phyloP scores from a whole-genome alignment of 2,113 vertebrate species.

The Ictalurus punctatus region DNA sequence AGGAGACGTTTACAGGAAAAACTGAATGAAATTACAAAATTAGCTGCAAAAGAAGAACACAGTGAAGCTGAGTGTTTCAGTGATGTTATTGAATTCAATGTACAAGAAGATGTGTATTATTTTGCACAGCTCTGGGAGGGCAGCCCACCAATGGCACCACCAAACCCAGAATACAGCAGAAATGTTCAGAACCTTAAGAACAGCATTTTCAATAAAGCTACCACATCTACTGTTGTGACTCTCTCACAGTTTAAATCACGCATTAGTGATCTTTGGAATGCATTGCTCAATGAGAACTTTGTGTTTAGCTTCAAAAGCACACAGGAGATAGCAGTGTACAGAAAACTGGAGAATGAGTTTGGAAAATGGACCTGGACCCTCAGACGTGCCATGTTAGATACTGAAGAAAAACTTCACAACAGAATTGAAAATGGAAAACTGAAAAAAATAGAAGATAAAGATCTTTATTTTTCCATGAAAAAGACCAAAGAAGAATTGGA shows the following conservation, averaged over 20 bases:
- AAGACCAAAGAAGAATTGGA: slow-evolving; percentile 42
- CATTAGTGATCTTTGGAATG: slow-evolving; percentile 62
- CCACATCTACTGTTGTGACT: slow-evolving; percentile 25
- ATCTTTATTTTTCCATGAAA: slow-evolving; percentile 34
- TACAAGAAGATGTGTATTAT: slow-evolving; percentile 57
- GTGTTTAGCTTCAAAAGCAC: slow-evolving; percentile 39
- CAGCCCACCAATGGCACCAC: slow-evolving; percentile 58
- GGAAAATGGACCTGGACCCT: slow-evolving; percentile 25
- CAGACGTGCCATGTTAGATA: slow-evolving; percentile 54
- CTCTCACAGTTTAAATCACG: slow-evolving; percentile 64
- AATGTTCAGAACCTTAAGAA: slow-evolving; percentile 42
- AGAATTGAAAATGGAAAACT: slow-evolving; percentile 50
- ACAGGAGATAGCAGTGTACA: slow-evolving; percentile 49
- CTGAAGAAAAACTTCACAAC: slow-evolving; percentile 58
- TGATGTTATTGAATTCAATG: slow-evolving; percentile 57
- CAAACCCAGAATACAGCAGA: slow-evolving; percentile 55
- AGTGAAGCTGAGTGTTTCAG: slow-evolving; percentile 59
- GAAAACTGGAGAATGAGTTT: slow-evolving; percentile 55
- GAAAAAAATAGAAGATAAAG: not conserved
- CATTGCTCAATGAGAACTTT: slow-evolving; percentile 44
- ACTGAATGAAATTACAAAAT: slow-evolving; percentile 66
- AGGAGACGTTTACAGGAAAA: slow-evolving; percentile 59
- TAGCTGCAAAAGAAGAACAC: slow-evolving; percentile 65
- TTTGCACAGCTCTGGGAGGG: slow-evolving; percentile 56
- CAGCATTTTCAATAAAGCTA: not conserved